Evolutionary conservation across 1,140 invertebrate species (phyloP), one percentile per base, ranked within the genome.

Genomic region (Ceratina calcarata): DNA sequence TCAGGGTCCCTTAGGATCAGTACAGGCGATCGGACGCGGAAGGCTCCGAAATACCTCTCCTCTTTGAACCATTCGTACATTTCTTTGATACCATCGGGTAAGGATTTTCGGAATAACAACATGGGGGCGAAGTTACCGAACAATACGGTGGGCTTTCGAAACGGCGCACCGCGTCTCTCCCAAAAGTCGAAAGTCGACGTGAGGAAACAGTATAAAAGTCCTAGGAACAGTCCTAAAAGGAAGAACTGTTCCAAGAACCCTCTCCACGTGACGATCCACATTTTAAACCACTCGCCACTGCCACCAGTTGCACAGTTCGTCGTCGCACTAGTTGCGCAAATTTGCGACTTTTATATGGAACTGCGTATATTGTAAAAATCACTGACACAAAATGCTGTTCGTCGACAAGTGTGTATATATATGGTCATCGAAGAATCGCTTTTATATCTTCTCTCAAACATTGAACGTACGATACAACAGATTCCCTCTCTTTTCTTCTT

Each of bases 1-100:
- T 94, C 91, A 0, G 93, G 92, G 83, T 95, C 94, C 7, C 91
- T 88, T 0, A 94, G 22, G 20, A 94, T 89, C 2, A 95, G 67
- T 4, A 91, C 84, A 0, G 94, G 94, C 20, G 90, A 91, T 24
- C 90, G 85, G 13, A 94, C 89, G 1, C 93, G 89, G 20, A 91
- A 94, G n/a, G 88, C 90, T 0, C 94, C 94, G 18, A 93, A 93
- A 65, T 90, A 92, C 15, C 76, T 88, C 22, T 92, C 87, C 15
- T 88, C 58, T n/a, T 85, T 83, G 70, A 92, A 93, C 89, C 90
- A 90, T 12, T 92, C 88, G 78, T 93, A 93, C 87, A 93, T 92
- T 15, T 90, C 88, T 15, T 87, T 79, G 13, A 91, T 79, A 0
- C 89, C 86, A 57, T 92, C 89, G 0, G 86, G 81, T 75, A 89